Conservation (phyloP, 1,140 invertebrate genomes). For the Micrasema minimum region DNA sequence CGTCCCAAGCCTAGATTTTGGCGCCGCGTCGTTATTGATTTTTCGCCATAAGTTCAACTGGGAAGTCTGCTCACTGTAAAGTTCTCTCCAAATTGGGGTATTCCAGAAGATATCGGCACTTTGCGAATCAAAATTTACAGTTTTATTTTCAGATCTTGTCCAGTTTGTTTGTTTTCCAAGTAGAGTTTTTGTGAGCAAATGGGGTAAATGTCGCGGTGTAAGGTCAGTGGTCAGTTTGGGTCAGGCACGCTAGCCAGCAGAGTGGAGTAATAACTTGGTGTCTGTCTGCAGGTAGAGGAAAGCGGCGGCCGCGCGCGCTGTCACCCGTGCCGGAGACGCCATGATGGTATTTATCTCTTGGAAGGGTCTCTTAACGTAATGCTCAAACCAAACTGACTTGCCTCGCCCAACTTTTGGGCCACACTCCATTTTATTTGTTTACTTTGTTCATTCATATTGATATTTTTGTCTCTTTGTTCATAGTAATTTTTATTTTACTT, state of each 20-base stretch:
- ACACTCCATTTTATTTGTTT: constrained; percentile 54
- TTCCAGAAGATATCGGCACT: constrained; percentile 42
- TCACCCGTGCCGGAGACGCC: constrained; percentile 65
- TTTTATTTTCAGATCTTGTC: constrained; percentile 48
- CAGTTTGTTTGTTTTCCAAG: constrained; percentile 12
- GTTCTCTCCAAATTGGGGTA: constrained; percentile 43
- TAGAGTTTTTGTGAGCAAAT: constrained; percentile 13
- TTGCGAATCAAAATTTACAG: constrained; percentile 37
- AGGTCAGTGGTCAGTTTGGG: constrained; percentile 48
- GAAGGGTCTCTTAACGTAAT: constrained; percentile 69
- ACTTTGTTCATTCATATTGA: constrained; percentile 47
- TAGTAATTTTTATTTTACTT: constrained; percentile 50
- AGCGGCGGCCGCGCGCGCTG: constrained; percentile 61
- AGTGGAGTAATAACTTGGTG: constrained; percentile 61
- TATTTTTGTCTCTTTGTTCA: constrained; percentile 49
- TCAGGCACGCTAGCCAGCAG: constrained; percentile 45
- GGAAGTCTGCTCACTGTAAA: constrained; percentile 40
- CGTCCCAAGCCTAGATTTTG: constrained; percentile 53
- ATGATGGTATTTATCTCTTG: constrained; percentile 75
- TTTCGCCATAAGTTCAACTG: constrained; percentile 44
- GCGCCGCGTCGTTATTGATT: constrained; percentile 51
- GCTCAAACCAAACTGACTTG: constrained; percentile 66
- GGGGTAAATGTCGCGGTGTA: constrained; percentile 32
- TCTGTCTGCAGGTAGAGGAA: constrained; percentile 69
- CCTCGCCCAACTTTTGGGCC: constrained; percentile 68